Base-by-base conservation (phyloP, 2,113 vertebrate species). In the Tetrax tetrax region DNA sequence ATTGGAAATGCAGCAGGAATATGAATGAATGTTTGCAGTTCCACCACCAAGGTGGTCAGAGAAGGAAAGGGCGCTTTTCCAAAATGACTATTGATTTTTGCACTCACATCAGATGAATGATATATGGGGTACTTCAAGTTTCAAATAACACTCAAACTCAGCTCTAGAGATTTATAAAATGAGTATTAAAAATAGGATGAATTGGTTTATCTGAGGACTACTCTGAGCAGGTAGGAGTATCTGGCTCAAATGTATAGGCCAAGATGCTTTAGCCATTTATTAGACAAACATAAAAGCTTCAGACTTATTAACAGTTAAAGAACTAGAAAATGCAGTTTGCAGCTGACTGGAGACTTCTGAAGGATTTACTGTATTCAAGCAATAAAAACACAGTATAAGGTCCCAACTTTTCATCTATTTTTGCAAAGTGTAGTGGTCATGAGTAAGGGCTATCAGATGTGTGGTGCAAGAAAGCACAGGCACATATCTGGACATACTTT, bases 21-120 rank as follows among this genome's bases (percentile, higher is more conserved):
- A 78, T 19, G 69, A 97, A 96, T 78, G 74, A 84, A 84, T 84
- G 89, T 61, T 94, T 86, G 91, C 61, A 68, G 86, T 66, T 96
- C 80, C 74, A 94, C 71, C 87, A 91, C 71, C 87, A 91, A 81
- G 91, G 66, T 84, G 89, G 83, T 88, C 86, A 94, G 65, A 94
- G 47, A 87, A 91, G 83, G 65, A 87, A 94, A 95, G 90, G 71
- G 53, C 83, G 66, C 54, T 95, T 86, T 89, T 83, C 87, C 86
- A 94, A 92, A 71, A 87, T 78, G 43, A 57, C 29, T 95, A 97
- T 87, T 86, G 87, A 92, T 57, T 72, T 84, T 95, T 92, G 41
- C 54, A 72, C 83, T 90, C 47, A 66, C 21, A 71, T 63, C 86
- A 93, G 47, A 70, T 61, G 63, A 92, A 91, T 77, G 90, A 89